Conservation (phyloP, 2,797 vertebrate genomes). For the Sebastes variabilis region DNA sequence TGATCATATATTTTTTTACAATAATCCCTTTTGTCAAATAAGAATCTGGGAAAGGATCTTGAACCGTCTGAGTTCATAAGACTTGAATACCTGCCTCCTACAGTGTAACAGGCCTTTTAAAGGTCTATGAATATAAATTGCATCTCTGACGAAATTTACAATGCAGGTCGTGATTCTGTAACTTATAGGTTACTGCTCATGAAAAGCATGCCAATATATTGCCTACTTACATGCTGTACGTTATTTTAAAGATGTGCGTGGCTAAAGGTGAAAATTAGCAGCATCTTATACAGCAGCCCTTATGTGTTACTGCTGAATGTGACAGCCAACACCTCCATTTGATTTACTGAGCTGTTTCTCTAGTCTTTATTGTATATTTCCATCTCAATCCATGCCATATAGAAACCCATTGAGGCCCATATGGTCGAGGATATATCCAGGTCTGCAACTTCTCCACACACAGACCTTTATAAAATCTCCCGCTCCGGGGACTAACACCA, state of each 20-base stretch:
- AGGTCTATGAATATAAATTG: slow-evolving; percentile 69
- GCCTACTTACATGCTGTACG: not conserved
- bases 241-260: slow-evolving; percentile 6
- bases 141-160: slow-evolving; percentile 44
- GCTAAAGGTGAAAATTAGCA: slow-evolving; percentile 18
- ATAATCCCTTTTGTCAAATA: slow-evolving; percentile 34
- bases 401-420: slow-evolving; percentile 12
- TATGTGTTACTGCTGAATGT: not conserved
- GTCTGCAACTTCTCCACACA: slow-evolving; percentile 13
- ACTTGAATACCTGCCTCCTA: slow-evolving; percentile 41
- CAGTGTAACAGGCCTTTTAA: slow-evolving; percentile 49
- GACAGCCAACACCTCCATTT: not conserved
- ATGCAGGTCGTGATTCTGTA: slow-evolving; percentile 49
- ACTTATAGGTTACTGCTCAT: slow-evolving; percentile 14
- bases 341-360: slow-evolving; percentile 27
- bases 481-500: slow-evolving; percentile 30
- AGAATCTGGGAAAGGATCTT: slow-evolving; percentile 29
- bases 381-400: slow-evolving; percentile 24
- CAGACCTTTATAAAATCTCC: slow-evolving; percentile 21
- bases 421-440: slow-evolving; percentile 7
- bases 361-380: slow-evolving; percentile 12
- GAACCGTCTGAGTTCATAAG: slow-evolving; percentile 45
- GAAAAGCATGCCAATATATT: slow-evolving; percentile 13
- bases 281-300: not conserved
- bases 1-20: slow-evolving; percentile 24